Percentiles rank a stretch among this genome's conserved stretches.
These are phyloP conservation scores for Sarcophaga rosellei DNA, from an alignment of 2,888 invertebrate species.

Conservation along the genomic window DNA sequence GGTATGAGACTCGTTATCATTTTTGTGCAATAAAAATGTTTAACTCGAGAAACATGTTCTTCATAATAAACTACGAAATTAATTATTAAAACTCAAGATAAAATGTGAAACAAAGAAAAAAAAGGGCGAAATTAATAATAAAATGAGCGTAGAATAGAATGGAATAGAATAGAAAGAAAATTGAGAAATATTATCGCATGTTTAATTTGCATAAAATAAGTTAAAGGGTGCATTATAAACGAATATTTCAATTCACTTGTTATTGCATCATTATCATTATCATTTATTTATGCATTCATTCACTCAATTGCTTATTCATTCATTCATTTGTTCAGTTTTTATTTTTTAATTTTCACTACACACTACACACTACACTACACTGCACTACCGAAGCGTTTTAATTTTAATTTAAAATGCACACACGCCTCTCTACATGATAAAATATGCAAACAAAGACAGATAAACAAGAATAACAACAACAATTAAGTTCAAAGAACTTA, in stretches of 20 bases:
- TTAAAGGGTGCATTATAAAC: slow-evolving; percentile 31
- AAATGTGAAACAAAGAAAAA: not conserved
- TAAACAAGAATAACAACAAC: no score
- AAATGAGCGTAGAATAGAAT: not conserved
- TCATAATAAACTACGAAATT: not conserved
- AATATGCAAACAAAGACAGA: no score
- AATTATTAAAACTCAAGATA: not conserved
- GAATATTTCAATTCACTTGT: not conserved
- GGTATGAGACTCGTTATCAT: not conserved
- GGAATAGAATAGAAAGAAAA: not conserved
- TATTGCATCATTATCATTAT: slow-evolving; percentile 51
- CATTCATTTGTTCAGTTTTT: no score
- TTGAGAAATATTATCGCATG: slow-evolving; percentile 47
- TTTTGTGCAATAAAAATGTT: slow-evolving; percentile 36
- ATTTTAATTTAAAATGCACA: no score
- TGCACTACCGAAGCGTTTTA: no score
- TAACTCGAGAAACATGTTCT: slow-evolving; percentile 35
- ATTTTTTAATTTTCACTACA: not conserved
- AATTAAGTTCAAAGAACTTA: no score
- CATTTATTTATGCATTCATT: slow-evolving; percentile 23
- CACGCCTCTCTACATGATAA: no score
- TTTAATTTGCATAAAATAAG: slow-evolving; percentile 54
- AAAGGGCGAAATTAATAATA: no score
- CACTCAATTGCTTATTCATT: slow-evolving; percentile 11
- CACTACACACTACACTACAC: slow-evolving; percentile 6